Base-by-base conservation (phyloP, 2,888 invertebrate genomes). In the Machimus atricapillus region DNA sequence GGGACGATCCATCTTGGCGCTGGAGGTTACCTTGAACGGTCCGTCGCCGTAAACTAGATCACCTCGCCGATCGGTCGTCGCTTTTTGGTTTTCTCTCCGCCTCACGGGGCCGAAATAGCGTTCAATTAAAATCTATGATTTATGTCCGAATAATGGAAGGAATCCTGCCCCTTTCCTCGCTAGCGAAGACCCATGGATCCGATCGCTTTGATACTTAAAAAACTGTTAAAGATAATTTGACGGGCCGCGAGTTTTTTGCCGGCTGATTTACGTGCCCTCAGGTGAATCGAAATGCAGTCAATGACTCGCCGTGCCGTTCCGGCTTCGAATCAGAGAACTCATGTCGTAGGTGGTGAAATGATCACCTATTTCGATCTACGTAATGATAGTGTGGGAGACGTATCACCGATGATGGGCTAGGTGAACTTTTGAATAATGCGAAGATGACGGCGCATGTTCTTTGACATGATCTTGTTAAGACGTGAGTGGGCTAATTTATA, bases 221-320 rank as follows among this genome's bases (percentile, higher is more conserved):
- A 87, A 88, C 79, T 86, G 85, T 87, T 87, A 88, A 85, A 88
- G 85, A 79, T 87, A 88, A 88, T 88, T 87, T 88, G 83, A 86
- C 83, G 86, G 87, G 87, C 81, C 88, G 85, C 85, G 73, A 85
- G 85, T 37, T 83, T 81, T 85, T 85, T 56, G 7, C 43, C 85
- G 43, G 2, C 16, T 76, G 31, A 85, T 74, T 34, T 40, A 85
- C 76, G 85, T 85, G 76, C 46, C 85, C 34, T 31, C 37, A 46
- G 27, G 74, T 46, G 31, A 76, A 74, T 34, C 40, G 83, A 40
- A 43, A 34, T 83, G 85, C 85, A 85, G 85, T 85, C 85, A 85
- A 74, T 85, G 85, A 85, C 85, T 85, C 43, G 37, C 43, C 23
- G 46, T 83, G 37, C 43, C 78, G 46, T 81, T 81, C 56, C 31